phyloP scores from a whole-genome alignment of 2,797 vertebrate species.

The Tinamus major region DNA sequence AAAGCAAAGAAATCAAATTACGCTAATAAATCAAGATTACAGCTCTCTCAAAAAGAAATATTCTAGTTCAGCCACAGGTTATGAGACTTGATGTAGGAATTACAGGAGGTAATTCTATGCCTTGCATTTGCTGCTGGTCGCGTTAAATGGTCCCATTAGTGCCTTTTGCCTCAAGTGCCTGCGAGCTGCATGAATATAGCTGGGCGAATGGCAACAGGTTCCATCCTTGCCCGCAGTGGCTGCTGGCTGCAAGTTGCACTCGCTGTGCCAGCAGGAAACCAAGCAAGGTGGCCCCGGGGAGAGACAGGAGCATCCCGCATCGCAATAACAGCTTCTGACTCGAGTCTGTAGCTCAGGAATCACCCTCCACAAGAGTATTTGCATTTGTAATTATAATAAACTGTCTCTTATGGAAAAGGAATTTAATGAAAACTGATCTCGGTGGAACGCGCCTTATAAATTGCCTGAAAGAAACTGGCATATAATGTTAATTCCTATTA shows the following conservation, averaged over 20 bases:
- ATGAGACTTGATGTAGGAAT: not conserved
- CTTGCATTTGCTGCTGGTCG: not conserved
- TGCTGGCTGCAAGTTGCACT: not conserved
- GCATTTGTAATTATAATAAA: not conserved
- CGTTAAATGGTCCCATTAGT: not conserved
- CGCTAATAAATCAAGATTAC: slow-evolving; percentile 58
- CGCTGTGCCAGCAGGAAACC: not conserved
- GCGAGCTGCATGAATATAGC: not conserved
- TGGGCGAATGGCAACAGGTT: not conserved
- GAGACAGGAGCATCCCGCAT: not conserved
- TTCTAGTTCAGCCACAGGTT: slow-evolving; percentile 38
- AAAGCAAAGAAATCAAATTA: slow-evolving; percentile 45
- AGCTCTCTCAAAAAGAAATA: not conserved
- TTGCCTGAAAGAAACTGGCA: not conserved
- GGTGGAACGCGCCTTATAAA: not conserved
- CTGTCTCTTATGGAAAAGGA: not conserved
- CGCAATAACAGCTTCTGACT: not conserved
- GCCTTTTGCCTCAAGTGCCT: not conserved
- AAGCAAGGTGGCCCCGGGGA: not conserved
- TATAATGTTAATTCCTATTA: not conserved
- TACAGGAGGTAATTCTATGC: not conserved
- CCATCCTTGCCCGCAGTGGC: not conserved
- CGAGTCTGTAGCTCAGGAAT: not conserved
- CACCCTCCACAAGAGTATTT: not conserved
- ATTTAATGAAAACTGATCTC: not conserved